phyloP scores from a whole-genome alignment of 2,113 vertebrate genomes.

The Takifugu flavidus region DNA sequence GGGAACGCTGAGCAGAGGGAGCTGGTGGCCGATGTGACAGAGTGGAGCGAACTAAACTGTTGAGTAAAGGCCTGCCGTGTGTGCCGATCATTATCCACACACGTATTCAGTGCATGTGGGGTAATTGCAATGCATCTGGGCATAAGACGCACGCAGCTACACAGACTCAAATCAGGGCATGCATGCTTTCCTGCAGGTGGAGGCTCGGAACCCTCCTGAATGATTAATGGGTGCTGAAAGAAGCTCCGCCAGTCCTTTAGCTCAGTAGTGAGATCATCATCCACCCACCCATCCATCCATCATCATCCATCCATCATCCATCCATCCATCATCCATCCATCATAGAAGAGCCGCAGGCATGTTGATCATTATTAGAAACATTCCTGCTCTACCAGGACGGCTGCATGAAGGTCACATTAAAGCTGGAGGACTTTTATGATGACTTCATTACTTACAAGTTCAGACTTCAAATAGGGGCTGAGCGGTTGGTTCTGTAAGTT shows the following conservation, averaged over 20 bases:
- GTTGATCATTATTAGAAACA: too few relatives aligned
- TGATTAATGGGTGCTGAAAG: slow-evolving; percentile 24
- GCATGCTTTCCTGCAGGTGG: slow-evolving; percentile 28
- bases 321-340: slow-evolving; percentile 1
- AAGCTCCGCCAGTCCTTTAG: slow-evolving; percentile 17
- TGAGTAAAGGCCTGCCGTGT: slow-evolving; percentile 17
- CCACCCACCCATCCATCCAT: too few relatives aligned
- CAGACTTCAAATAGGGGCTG: too few relatives aligned
- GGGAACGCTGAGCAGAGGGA: background rate
- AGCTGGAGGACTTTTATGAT: too few relatives aligned
- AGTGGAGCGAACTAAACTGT: slow-evolving; percentile 12
- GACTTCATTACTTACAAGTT: too few relatives aligned
- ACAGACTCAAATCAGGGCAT: slow-evolving; percentile 19
- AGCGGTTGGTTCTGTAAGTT: too few relatives aligned
- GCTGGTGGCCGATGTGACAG: background rate
- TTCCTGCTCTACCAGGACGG: too few relatives aligned
- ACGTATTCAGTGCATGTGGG: background rate
- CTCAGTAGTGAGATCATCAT: slow-evolving; percentile 30
- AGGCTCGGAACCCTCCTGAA: slow-evolving; percentile 27
- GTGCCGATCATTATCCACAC: slow-evolving; percentile 6
- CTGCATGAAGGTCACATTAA: too few relatives aligned
- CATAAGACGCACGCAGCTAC: slow-evolving; percentile 9
- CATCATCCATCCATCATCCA: background rate
- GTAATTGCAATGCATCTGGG: slow-evolving; percentile 4
- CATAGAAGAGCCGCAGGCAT: background rate